Evolutionary conservation across 2,888 invertebrate genomes (phyloP).

Genomic region (Deilephila elpenor): DNA sequence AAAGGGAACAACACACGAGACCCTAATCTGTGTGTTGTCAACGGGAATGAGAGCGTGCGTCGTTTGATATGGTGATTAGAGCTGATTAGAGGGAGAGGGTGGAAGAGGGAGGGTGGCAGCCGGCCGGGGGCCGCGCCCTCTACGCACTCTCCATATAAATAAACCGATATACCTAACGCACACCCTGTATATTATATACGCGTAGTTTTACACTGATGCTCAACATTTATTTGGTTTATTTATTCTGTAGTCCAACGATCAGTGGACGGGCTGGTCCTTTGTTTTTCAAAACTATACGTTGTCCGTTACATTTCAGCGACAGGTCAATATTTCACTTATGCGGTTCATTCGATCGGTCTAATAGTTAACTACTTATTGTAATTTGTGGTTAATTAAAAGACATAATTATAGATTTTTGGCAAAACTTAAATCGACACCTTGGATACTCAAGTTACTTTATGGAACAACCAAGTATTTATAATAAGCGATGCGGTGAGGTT

Average conservation of each 20-base stretch:
- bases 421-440: too few relatives aligned
- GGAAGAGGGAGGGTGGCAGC: constrained; percentile 44
- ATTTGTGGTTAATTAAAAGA: too few relatives aligned
- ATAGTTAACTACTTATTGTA: too few relatives aligned
- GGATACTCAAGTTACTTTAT: too few relatives aligned
- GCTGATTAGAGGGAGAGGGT: constrained; percentile 80
- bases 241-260: not conserved
- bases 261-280: not conserved
- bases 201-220: constrained; percentile 47
- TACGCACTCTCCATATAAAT: constrained; percentile 82
- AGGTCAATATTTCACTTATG: too few relatives aligned
- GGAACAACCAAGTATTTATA: too few relatives aligned
- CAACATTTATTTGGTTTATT: constrained; percentile 41
- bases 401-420: too few relatives aligned
- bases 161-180: constrained; percentile 76
- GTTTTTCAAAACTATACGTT: too few relatives aligned
- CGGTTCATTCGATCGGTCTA: too few relatives aligned
- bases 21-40: constrained; percentile 81
- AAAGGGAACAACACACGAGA: constrained; percentile 54
- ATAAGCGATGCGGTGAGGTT: too few relatives aligned
- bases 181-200: constrained; percentile 57
- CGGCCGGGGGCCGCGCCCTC: constrained; percentile 64
- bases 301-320: too few relatives aligned
- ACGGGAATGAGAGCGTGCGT: constrained; percentile 79
- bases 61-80: constrained; percentile 85